Conservation (phyloP, 2,113 vertebrate species). For the Glaucidium brasilianum region DNA sequence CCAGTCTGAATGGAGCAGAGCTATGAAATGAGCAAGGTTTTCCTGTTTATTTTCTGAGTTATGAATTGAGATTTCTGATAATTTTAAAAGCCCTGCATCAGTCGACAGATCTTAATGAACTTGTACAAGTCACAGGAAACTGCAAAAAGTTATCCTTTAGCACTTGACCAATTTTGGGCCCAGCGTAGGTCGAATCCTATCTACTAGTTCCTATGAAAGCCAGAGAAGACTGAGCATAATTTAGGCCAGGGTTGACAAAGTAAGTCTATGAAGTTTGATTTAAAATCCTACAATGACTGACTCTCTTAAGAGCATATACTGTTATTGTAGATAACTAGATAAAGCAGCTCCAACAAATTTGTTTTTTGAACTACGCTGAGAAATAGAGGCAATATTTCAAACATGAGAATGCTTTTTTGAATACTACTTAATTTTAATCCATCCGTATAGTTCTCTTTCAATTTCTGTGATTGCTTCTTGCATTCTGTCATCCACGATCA, state of each 20-base stretch:
- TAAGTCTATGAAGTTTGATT: not conserved
- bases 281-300: not conserved
- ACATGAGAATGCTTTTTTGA: not conserved
- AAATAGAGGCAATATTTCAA: not conserved
- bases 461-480: not conserved
- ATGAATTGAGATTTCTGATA: not conserved
- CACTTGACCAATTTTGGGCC: not conserved
- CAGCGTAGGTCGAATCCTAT: not conserved
- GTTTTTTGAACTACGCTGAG: not conserved
- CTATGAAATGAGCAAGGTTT: not conserved
- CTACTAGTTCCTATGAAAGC: not conserved
- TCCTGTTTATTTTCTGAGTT: not conserved
- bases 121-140: not conserved
- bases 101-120: not conserved
- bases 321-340: not conserved
- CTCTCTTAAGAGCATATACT: not conserved
- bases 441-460: not conserved
- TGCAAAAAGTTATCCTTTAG: not conserved
- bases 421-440: not conserved
- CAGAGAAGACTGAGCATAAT: not conserved
- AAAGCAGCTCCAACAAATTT: not conserved
- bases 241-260: not conserved
- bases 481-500: not conserved
- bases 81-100: not conserved
- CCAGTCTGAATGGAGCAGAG: not conserved